These are phyloP conservation scores for Melitaea athalia DNA, from an alignment of 2,888 invertebrate genomes.

Conservation along the genomic window DNA sequence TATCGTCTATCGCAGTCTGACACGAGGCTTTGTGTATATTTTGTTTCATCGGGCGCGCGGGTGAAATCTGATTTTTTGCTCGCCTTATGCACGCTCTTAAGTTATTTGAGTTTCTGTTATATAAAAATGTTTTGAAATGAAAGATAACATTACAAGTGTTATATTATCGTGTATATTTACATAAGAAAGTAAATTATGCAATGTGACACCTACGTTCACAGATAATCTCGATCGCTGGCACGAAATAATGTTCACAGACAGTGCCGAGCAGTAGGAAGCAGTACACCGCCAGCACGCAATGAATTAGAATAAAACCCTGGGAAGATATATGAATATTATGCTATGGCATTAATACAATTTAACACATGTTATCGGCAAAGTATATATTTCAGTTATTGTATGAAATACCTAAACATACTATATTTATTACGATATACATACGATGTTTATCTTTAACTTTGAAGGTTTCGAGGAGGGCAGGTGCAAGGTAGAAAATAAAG, in stretches of 20 bases:
- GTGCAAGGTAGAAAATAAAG: not conserved
- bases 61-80: no score
- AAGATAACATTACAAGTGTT: slow-evolving; percentile 13
- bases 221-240: slow-evolving; percentile 91
- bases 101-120: not conserved
- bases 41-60: no score
- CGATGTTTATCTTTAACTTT: no score
- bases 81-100: no score
- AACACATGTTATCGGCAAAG: not conserved
- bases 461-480: not conserved
- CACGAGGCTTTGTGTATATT: no score
- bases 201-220: slow-evolving; percentile 86
- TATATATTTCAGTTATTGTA: not conserved
- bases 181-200: slow-evolving; percentile 22
- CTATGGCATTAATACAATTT: not conserved
- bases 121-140: slow-evolving; percentile 22
- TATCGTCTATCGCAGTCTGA: no score
- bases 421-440: no score
- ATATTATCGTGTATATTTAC: slow-evolving; percentile 7
- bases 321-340: slow-evolving; percentile 15
- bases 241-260: slow-evolving; percentile 94
- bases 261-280: slow-evolving; percentile 90
- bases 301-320: slow-evolving; percentile 86
- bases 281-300: slow-evolving; percentile 85
- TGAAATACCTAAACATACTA: no score